Evolutionary conservation across 2,888 invertebrate genomes (phyloP), one percentile per base, ranked within the genome.

Genomic region (Macaria notata): DNA sequence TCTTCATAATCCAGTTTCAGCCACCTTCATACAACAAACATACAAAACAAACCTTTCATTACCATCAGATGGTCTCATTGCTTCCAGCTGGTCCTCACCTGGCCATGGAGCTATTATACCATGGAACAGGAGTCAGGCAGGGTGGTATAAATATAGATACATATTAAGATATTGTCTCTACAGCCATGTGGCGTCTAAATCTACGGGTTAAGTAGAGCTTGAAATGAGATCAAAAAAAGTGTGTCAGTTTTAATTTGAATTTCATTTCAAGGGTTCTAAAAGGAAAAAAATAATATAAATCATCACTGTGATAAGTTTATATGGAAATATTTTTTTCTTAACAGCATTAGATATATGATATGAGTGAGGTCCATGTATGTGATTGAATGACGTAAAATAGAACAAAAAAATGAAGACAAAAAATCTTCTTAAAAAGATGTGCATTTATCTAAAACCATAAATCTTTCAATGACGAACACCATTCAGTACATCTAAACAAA

Each of bases 51-150:
- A 61, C 67, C 51, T 48, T 41, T 54, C 61, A 69, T 72, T 62
- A 62, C 39, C 45, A 49, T 8, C 41, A 41, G 9, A 41, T 41
- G 41, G 41, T 41, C 41, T 48, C 61, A 69, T 73, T 61, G 62
- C 42, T 45, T 45, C 56, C 75, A 72, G 66, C 70, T 73, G 66
- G 43, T 36, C 58, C 62, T 63, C 66, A 66, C 64, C 68, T 64
- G 65, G 48, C 46, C 6, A 19, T 29, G 44, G 30, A 43, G 31
- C 7, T 36, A 41, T 38, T 19, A 31, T 45, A 9, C 46, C 29
- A 46, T 50, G 46, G 43, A 36, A 43, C 46, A 9, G 51, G 30
- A 31, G 3, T 29, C 7, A 29, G 38, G 38, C 38, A 2, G 5
- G 1, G 8, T 38, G 5, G 38, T 41, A 41, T 41, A 41, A 8